These are phyloP conservation scores for Acrocephalus scirpaceus DNA, from an alignment of 2,797 vertebrate species.

Conservation along the genomic window DNA sequence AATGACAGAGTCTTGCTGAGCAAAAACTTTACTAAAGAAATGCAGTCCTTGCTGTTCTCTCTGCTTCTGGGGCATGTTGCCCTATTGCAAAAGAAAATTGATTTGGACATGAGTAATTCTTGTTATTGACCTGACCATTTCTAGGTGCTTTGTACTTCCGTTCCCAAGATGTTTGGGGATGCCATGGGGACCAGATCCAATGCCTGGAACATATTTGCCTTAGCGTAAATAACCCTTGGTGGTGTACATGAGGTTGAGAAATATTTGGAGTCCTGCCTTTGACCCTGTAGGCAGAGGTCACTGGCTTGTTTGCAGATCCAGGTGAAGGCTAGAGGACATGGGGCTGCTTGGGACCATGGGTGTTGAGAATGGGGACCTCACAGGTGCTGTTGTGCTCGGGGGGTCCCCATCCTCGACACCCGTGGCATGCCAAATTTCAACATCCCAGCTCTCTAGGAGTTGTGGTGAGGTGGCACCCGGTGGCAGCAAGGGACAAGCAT, in stretches of 20 bases:
- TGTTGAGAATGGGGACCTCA: neutral
- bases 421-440: neutral
- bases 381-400: neutral
- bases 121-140: neutral
- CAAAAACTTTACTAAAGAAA: neutral
- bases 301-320: neutral
- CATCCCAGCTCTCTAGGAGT: neutral
- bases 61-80: neutral
- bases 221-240: neutral
- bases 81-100: neutral
- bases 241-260: neutral
- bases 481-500: conserved; percentile 28
- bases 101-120: neutral
- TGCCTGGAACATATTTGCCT: neutral
- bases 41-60: neutral
- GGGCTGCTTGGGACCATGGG: neutral
- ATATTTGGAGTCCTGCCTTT: conserved; percentile 18
- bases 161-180: neutral
- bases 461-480: neutral
- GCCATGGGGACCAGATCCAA: neutral
- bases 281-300: neutral
- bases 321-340: neutral
- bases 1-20: neutral
- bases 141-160: neutral
- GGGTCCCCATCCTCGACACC: neutral